Base-by-base conservation (phyloP, 2,888 invertebrate species). In the Eilema sororculum region DNA sequence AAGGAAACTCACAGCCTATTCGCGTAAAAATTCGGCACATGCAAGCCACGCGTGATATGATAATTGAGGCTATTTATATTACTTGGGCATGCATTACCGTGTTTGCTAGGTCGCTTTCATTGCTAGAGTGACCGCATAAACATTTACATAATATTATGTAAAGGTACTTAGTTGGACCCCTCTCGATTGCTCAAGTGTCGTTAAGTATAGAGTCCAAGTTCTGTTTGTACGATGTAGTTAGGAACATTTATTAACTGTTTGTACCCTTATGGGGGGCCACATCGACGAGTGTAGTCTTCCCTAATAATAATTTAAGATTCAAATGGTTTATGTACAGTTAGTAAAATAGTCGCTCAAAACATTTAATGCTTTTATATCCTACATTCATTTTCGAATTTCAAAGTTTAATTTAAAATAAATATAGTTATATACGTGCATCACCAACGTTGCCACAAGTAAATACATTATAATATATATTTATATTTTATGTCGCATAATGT, bases 91-190 rank as follows among this genome's bases (percentile, higher is more conserved):
- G n/a, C 41, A 62, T 62, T 57, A 12, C 13, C 6, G 57, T 58
- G 57, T 58, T 58, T 24, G 22, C 13, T 24, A 24, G 57, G 57
- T 58, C 22, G 22, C 52, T 52, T 52, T 52, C n/a, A n/a, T 52
- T n/a, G n/a, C 52, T 52, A 52, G 52, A 52, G 52, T 52, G 52
- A 52, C 20, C 52, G n/a, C 52, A 52, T 52, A 52, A n/a, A 52
- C 52, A 52, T n/a, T 52, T 52, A 52, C n/a, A 20, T 52, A 52
- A 52, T 52, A n/a, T 52, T 52, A 52, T n/a, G 52, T 52, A 52
- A 52, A 52, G 52, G 52, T 52, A 52, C 20, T 20, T n/a, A 20
- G 20, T 46, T 46, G 6, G 6, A 46, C 46, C 46, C 52, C 52
- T 52, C 52, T 20, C 16, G 20, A n/a, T 52, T 52, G 20, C 52